phyloP scores from a whole-genome alignment of 2,113 vertebrate genomes.

The Neopipo cinnamomea region DNA sequence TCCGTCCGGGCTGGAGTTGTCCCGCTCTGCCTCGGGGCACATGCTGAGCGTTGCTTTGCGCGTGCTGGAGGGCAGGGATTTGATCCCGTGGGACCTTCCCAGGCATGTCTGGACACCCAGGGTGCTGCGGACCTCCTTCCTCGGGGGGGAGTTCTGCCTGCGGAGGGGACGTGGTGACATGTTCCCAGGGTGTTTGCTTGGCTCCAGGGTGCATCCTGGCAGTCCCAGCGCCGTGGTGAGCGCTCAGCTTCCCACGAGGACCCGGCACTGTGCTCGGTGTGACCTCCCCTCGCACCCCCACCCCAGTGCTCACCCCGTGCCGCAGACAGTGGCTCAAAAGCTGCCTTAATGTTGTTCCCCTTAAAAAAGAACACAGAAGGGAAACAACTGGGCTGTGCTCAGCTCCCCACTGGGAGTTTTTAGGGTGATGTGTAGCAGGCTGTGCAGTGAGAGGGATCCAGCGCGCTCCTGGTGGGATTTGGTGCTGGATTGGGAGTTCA shows the following conservation, averaged over 20 bases:
- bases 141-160: background rate
- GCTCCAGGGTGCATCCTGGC: background rate
- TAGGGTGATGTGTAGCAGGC: slow-evolving; percentile 16
- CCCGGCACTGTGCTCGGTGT: rapidly evolving
- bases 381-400: slow-evolving; percentile 46
- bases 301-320: slow-evolving; percentile 48
- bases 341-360: background rate
- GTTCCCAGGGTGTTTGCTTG: background rate
- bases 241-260: rapidly evolving
- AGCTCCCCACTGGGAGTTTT: slow-evolving; percentile 52
- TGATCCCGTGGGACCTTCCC: background rate
- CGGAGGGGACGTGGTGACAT: background rate
- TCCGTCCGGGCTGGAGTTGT: background rate
- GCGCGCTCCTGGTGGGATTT: slow-evolving; percentile 17
- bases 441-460: slow-evolving; percentile 3
- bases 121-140: background rate
- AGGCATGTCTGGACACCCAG: background rate
- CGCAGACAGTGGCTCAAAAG: slow-evolving; percentile 38
- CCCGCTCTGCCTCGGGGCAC: background rate
- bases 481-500: background rate
- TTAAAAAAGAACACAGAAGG: slow-evolving; percentile 46
- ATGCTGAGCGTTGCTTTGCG: background rate
- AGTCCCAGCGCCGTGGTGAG: background rate
- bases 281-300: background rate
- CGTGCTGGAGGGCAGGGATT: background rate